A percentile compares a stretch with the other conserved stretches of the same genome.
phyloP scores from a whole-genome alignment of 2,113 vertebrate genomes.

The Erinaceus europaeus region DNA sequence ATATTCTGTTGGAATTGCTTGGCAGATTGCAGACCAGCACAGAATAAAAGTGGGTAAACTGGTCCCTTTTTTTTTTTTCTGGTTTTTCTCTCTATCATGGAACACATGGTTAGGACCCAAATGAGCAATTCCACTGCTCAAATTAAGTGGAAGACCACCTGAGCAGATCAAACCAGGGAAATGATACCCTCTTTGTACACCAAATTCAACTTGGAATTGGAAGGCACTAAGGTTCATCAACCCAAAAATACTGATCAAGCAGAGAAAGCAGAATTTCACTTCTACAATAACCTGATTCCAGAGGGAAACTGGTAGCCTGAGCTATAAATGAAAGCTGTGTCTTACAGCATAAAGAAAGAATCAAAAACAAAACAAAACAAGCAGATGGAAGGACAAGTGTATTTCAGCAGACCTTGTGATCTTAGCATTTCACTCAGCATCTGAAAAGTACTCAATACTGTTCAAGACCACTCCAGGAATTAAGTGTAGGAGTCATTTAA shows the following conservation, averaged over 20 bases:
- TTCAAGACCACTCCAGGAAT: background rate
- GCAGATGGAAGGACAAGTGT: background rate
- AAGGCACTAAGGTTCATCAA: background rate
- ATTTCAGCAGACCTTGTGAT: background rate
- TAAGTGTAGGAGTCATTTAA: background rate
- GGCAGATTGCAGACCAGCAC: background rate
- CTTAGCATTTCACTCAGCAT: background rate
- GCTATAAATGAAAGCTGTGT: background rate
- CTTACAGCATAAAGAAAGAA: background rate
- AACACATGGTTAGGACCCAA: background rate
- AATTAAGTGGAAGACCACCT: background rate
- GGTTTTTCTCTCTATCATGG: background rate
- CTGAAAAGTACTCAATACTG: conserved; percentile 1
- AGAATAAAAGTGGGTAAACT: background rate
- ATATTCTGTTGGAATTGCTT: background rate
- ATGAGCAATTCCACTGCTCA: background rate
- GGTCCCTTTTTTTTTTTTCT: background rate
- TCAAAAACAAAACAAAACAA: too few species aligned
- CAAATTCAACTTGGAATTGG: conserved; percentile 5
- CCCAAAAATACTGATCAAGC: background rate
- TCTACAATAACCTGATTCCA: background rate
- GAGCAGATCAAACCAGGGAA: conserved; percentile 7
- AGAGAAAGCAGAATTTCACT: background rate
- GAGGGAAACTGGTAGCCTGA: background rate
- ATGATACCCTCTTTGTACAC: background rate